Base-by-base conservation (phyloP, 2,113 vertebrate genomes). In the Rhombomys opimus region DNA sequence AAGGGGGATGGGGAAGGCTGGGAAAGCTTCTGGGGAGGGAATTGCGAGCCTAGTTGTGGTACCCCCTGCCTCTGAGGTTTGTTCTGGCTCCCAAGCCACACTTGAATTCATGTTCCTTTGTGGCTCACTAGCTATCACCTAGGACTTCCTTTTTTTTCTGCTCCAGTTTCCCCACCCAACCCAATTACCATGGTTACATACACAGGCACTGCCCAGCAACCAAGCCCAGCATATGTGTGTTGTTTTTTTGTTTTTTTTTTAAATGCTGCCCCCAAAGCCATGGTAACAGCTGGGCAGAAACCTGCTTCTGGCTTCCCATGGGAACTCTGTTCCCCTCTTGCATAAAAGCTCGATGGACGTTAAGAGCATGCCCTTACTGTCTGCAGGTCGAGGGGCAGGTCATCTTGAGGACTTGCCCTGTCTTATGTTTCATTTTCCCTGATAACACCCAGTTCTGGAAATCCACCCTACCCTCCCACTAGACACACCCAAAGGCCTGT, bases 111-210 rank as follows among this genome's bases (percentile, higher is more conserved):
- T 80, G 13, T 46, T 65, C 65, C 22, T 32, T 35, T 22, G 67
- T 59, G 52, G 38, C 32, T 70, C 17, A 35, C n/a, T 14, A 14
- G 0, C 38, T 41, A 61, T 20, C 17, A 23, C 46, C 32, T 11
- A 13, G 0, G 5, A 15, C 91, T 85, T 85, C 88, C 81, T 92
- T 85, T 87, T 57, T 61, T 94, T 65, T 82, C 91, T 87, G 73
- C 30, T 63, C 20, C 0, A 1, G 1, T 35, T 87, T 65, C 54
- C 73, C 87, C 6, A 41, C 52, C 81, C 87, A 15, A 0, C 72
- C 85, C 84, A 18, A 27, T 95, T 95, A 65, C 92, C 90, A 86
- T 90, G 61, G 94, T 93, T 93, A 85, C 32, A 2, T 54, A 61
- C 17, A 23, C 20, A 75, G 87, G 3, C 7, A 6, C 35, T 85